These are phyloP conservation scores for Platichthys stellatus DNA, from an alignment of 2,113 vertebrate species.

Conservation along the genomic window DNA sequence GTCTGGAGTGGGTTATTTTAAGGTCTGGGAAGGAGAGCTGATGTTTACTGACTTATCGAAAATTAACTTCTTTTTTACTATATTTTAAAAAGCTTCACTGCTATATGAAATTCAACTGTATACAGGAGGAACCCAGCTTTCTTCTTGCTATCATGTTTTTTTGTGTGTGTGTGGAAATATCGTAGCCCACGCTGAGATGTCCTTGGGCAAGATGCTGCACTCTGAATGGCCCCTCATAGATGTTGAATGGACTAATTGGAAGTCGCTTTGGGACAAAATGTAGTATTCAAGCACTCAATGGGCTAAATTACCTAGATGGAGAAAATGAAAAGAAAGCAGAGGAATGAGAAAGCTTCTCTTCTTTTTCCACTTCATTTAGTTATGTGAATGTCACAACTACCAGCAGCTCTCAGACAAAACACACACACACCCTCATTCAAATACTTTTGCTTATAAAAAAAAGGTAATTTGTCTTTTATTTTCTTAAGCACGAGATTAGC, in stretches of 20 bases:
- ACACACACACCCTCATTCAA: not conserved
- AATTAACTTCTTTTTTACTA: not conserved
- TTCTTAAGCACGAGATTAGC: not conserved
- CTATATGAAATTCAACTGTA: not conserved
- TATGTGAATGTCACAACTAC: not conserved
- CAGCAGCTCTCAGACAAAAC: not conserved
- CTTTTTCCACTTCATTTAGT: not conserved
- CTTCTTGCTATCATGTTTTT: slow-evolving; percentile 3
- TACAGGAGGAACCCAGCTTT: not conserved
- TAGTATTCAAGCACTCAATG: not conserved
- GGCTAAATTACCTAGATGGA: not conserved
- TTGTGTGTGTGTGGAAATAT: slow-evolving; percentile 5
- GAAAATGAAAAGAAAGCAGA: not conserved
- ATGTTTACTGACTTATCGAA: slow-evolving; percentile 21
- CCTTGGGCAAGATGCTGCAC: too few relatives aligned
- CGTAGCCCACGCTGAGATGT: too few relatives aligned
- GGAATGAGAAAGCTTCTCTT: not conserved
- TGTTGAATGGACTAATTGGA: too few relatives aligned
- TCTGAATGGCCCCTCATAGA: too few relatives aligned
- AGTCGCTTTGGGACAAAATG: not conserved
- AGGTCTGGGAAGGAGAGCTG: slow-evolving; percentile 43
- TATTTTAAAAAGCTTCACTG: not conserved
- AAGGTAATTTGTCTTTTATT: slow-evolving; percentile 30
- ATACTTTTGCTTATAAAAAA: too few relatives aligned
- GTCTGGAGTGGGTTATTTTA: slow-evolving; percentile 59